Base-by-base conservation (phyloP, 2,888 invertebrate species). In the Apeira syringaria region DNA sequence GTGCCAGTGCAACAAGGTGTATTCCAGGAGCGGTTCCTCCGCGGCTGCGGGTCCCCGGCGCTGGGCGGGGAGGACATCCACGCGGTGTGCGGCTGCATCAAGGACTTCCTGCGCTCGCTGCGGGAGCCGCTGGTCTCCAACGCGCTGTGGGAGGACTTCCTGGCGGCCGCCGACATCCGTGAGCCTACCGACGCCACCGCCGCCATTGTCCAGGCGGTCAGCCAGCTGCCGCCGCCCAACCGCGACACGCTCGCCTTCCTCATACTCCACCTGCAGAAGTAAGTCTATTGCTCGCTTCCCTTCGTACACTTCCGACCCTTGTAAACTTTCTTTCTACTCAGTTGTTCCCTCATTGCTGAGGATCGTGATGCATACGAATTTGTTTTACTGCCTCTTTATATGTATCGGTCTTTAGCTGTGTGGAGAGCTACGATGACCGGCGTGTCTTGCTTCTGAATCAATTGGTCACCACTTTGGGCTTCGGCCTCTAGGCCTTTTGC, bases 171-270 rank as follows among this genome's bases (percentile, higher is more conserved):
- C 0, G 82, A 86, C 3, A 78, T 91, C 5, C 46, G 69, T 0
- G 93, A 94, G 59, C 71, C 84, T 0, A 79, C 84, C 40, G 94
- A 95, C 58, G 91, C 93, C 0, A 90, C 91, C 1, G 92, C 93
- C 0, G 91, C 92, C 24, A 73, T 96, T 1, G 93, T 93, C 68
- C 94, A 95, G 56, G 94, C 95, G 0, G 93, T 99, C 56, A 93
- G 94, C 11, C 93, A 95, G 56, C 89, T 99, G 62, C 99, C 99
- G 5, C 94, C 94, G 63, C 95, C 99, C 0, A 99, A 99, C 82
- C 91, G 98, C 8, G 99, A 99, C 75, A 98, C 99, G 0, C 90
- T 99, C 37, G 98, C 99, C 0, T 99, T 95, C 85, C 85, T 99
- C 6, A 92, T 98, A 59, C 87, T 98, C 45, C 99, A 99, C 83